Evolutionary conservation across 2,888 invertebrate genomes (phyloP).

Genomic region (Podabrus alpinus): DNA sequence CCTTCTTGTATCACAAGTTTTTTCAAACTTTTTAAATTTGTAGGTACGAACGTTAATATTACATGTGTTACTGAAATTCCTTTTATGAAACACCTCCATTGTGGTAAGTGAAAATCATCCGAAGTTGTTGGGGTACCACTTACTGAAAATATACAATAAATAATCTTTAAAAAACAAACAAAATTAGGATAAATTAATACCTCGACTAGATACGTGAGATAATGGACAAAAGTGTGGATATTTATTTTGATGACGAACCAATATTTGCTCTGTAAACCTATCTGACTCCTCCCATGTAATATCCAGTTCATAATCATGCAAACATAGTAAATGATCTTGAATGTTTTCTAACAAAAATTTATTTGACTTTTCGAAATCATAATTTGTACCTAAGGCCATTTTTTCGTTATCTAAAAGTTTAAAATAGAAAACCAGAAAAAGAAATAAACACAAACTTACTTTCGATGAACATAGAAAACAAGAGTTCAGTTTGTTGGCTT

Average conservation of each 20-base stretch:
- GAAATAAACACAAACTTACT: constrained; percentile 46
- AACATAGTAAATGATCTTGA: constrained; percentile 60
- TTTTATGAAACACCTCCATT: constrained; percentile 72
- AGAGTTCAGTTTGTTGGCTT: constrained; percentile 71
- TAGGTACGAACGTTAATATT: constrained; percentile 68
- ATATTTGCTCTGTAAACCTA: constrained; percentile 58
- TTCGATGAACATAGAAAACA: constrained; percentile 71
- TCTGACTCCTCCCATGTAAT: constrained; percentile 62
- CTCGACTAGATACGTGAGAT: constrained; percentile 24
- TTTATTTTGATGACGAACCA: constrained; percentile 53
- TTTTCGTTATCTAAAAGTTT: constrained; percentile 18
- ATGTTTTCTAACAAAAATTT: constrained; percentile 63
- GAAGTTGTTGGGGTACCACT: neutral
- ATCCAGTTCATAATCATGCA: constrained; percentile 65
- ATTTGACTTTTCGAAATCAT: constrained; percentile 57
- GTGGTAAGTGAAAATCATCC: constrained; percentile 36
- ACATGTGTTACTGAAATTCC: constrained; percentile 65
- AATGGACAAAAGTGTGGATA: constrained; percentile 48
- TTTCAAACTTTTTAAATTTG: constrained; percentile 60
- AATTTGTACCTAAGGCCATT: constrained; percentile 10
- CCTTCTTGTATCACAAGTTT: constrained; percentile 38
- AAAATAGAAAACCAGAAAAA: neutral
- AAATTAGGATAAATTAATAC: neutral
- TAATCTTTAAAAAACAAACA: neutral
- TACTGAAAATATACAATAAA: neutral